These are phyloP conservation scores for Gnathonemus longibarbis DNA, from an alignment of 2,113 vertebrate genomes.

Conservation along the genomic window DNA sequence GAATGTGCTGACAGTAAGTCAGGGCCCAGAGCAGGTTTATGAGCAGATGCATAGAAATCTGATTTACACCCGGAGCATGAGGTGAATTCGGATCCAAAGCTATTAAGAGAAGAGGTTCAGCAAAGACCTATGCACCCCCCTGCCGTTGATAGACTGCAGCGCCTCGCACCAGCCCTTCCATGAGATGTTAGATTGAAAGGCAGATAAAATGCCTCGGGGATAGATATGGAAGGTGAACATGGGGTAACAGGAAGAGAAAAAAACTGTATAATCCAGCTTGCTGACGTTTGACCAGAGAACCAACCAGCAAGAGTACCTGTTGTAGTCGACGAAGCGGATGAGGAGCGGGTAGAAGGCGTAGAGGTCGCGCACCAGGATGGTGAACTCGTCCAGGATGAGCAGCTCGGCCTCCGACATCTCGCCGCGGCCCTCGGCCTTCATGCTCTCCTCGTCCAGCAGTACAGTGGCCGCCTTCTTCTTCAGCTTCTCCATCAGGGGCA, in stretches of 20 bases:
- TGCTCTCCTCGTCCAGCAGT: constrained; percentile 84
- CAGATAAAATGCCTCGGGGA: not conserved
- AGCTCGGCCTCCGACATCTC: constrained; percentile 95
- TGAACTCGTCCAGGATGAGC: constrained; percentile 92
- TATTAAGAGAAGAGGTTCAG: not conserved
- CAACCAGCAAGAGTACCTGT: constrained; percentile 65
- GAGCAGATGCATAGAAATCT: not conserved
- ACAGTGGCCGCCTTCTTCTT: constrained; percentile 90
- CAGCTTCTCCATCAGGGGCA: constrained; percentile 93
- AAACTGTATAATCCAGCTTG: not conserved
- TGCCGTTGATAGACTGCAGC: not conserved
- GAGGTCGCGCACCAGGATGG: constrained; percentile 82
- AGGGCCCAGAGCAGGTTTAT: not conserved
- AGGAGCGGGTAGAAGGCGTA: constrained; percentile 95
- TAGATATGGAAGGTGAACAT: not conserved
- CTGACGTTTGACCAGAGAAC: not conserved
- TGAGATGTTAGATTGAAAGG: not conserved
- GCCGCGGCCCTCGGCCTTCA: constrained; percentile 84
- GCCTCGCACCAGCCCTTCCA: not conserved
- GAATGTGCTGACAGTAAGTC: not conserved
- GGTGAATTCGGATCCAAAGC: not conserved
- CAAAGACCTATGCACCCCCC: not conserved
- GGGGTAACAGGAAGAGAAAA: not conserved
- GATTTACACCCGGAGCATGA: not conserved
- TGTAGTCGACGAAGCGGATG: constrained; percentile 94